Evolutionary conservation across 2,797 vertebrate genomes (phyloP).

Genomic region (Parambassis ranga): DNA sequence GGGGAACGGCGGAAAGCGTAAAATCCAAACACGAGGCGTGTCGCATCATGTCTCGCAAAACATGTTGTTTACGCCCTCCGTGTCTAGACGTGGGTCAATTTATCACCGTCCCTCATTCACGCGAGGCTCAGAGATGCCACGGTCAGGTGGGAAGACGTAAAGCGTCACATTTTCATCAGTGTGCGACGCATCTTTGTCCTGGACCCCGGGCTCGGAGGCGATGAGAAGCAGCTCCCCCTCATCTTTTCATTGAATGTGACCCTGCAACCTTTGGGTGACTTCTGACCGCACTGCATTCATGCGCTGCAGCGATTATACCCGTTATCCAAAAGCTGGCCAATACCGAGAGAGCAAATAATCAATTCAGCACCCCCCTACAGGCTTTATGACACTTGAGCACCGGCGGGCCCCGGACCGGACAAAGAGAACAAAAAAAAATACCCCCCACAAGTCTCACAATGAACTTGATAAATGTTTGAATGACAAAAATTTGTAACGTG

Average conservation of each 20-base stretch:
- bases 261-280: constrained; percentile 79
- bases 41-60: constrained; percentile 45
- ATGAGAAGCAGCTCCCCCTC: constrained; percentile 69
- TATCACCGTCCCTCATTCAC: constrained; percentile 70
- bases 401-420: constrained; percentile 49
- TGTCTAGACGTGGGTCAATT: constrained; percentile 73
- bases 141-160: constrained; percentile 77
- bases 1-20: neutral
- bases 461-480: constrained; percentile 45
- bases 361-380: constrained; percentile 59
- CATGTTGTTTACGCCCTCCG: constrained; percentile 63
- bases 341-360: constrained; percentile 65
- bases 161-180: constrained; percentile 67
- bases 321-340: constrained; percentile 65
- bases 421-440: constrained; percentile 50
- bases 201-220: constrained; percentile 37
- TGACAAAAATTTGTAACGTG: neutral
- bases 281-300: constrained; percentile 79
- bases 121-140: constrained; percentile 75
- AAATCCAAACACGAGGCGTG: constrained; percentile 49
- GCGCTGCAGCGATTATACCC: constrained; percentile 35
- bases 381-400: constrained; percentile 62
- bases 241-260: constrained; percentile 76
- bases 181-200: constrained; percentile 70
- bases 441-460: constrained; percentile 66